phyloP scores from a whole-genome alignment of 2,797 vertebrate genomes.

The Phataginus tricuspis region DNA sequence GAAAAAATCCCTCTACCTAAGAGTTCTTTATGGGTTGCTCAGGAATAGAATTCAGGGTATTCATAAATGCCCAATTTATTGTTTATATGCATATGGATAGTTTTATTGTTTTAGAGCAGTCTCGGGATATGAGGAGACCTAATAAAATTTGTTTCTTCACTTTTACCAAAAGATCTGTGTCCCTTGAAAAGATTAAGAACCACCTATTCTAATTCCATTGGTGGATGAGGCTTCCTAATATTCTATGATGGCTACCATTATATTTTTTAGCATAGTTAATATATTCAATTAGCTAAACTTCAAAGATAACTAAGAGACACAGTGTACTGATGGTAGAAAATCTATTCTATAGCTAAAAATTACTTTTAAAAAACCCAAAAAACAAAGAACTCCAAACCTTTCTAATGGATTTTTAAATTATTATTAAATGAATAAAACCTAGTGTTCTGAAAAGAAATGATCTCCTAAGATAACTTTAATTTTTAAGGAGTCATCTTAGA shows the following conservation, averaged over 20 bases:
- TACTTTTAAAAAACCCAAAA: not conserved
- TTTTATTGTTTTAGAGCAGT: slow-evolving; percentile 14
- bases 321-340: not conserved
- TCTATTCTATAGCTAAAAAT: slow-evolving; percentile 41
- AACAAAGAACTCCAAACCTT: not conserved
- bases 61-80: not conserved
- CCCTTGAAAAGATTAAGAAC: slow-evolving; percentile 11
- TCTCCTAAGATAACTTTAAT: slow-evolving; percentile 18
- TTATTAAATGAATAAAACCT: slow-evolving; percentile 31
- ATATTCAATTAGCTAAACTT: slow-evolving; percentile 42
- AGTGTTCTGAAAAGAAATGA: slow-evolving; percentile 49
- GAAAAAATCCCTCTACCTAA: not conserved
- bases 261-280: slow-evolving; percentile 12
- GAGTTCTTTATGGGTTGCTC: not conserved
- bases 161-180: slow-evolving; percentile 23
- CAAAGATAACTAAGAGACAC: slow-evolving; percentile 33
- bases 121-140: not conserved
- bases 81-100: not conserved
- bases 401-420: not conserved
- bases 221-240: slow-evolving; percentile 16
- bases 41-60: not conserved
- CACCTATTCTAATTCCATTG: not conserved
- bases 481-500: slow-evolving; percentile 36
- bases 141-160: slow-evolving; percentile 33
- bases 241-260: not conserved